A percentile compares a stretch with the other conserved stretches of the same genome.
Evolutionary conservation across 2,113 vertebrate genomes (phyloP).

Genomic region (Himantopus leucocephalus): DNA sequence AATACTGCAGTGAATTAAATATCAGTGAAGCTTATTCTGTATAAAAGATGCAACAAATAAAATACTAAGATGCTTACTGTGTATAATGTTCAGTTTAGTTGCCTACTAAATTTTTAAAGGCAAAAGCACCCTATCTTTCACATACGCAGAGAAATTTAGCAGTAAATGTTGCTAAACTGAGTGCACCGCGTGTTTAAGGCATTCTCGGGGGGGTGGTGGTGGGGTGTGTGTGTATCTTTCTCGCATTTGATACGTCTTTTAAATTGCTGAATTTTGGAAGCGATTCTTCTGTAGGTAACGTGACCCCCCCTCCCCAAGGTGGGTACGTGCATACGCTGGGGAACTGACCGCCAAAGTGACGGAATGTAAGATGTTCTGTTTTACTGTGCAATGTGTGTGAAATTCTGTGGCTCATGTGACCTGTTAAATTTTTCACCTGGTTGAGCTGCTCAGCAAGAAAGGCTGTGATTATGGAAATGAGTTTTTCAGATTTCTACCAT

Average conservation of each 20-base stretch:
- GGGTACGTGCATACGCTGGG: rapidly evolving
- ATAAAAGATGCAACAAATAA: slow-evolving; percentile 77
- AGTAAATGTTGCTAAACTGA: not conserved
- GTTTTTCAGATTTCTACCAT: not conserved
- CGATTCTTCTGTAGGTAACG: not conserved
- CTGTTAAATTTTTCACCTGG: not conserved
- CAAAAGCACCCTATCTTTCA: slow-evolving; percentile 30
- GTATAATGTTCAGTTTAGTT: slow-evolving; percentile 77
- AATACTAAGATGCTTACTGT: slow-evolving; percentile 75
- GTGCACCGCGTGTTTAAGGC: not conserved
- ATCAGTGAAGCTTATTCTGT: slow-evolving; percentile 78
- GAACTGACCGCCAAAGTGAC: not conserved
- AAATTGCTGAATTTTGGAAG: not conserved
- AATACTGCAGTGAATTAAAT: slow-evolving; percentile 77
- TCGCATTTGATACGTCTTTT: not conserved
- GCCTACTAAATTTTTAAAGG: slow-evolving; percentile 68
- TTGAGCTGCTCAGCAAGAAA: not conserved
- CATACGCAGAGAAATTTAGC: slow-evolving; percentile 29
- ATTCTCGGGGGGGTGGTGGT: not conserved
- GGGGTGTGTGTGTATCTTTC: not conserved
- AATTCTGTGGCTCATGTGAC: not conserved
- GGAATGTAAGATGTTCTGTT: not conserved
- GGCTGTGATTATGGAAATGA: not conserved
- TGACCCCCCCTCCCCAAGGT: not conserved
- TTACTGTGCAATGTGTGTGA: not conserved